phyloP scores from a whole-genome alignment of 2,888 invertebrate genomes.

The Callyntrura sp. region DNA sequence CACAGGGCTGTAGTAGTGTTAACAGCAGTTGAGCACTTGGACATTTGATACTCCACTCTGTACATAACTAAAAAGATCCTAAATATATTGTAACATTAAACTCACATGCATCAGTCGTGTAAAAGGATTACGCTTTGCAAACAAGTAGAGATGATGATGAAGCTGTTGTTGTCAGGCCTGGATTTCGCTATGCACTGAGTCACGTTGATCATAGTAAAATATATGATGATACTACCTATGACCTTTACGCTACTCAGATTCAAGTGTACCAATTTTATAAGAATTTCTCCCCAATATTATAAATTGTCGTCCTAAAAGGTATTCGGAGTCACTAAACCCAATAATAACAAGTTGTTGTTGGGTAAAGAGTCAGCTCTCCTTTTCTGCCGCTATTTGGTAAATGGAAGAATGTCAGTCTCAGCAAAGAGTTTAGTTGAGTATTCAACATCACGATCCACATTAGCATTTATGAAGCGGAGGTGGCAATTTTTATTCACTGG shows the following conservation, averaged over 20 bases:
- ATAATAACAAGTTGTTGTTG: too few relatives aligned
- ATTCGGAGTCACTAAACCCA: too few relatives aligned
- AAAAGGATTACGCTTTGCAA: neutral
- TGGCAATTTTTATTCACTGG: slow-evolving; percentile 46
- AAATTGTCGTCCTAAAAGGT: too few relatives aligned
- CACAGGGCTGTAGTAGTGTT: neutral
- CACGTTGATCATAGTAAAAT: too few relatives aligned
- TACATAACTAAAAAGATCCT: neutral
- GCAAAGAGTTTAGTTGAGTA: neutral
- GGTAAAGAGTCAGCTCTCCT: too few relatives aligned
- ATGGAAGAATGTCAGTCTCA: too few relatives aligned
- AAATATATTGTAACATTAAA: slow-evolving; percentile 21
- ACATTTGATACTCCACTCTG: neutral
- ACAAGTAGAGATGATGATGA: neutral
- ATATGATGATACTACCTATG: too few relatives aligned
- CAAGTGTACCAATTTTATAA: too few relatives aligned
- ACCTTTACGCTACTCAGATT: too few relatives aligned
- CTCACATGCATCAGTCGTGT: slow-evolving; percentile 6
- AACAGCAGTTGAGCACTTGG: slow-evolving; percentile 25
- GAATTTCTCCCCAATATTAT: too few relatives aligned
- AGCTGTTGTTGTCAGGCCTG: neutral
- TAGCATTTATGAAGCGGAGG: slow-evolving; percentile 51
- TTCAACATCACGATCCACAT: slow-evolving; percentile 40
- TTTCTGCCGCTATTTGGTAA: too few relatives aligned
- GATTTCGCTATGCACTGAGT: too few relatives aligned